phyloP scores from a whole-genome alignment of 2,797 vertebrate genomes.

The Malurus leucopterus region DNA sequence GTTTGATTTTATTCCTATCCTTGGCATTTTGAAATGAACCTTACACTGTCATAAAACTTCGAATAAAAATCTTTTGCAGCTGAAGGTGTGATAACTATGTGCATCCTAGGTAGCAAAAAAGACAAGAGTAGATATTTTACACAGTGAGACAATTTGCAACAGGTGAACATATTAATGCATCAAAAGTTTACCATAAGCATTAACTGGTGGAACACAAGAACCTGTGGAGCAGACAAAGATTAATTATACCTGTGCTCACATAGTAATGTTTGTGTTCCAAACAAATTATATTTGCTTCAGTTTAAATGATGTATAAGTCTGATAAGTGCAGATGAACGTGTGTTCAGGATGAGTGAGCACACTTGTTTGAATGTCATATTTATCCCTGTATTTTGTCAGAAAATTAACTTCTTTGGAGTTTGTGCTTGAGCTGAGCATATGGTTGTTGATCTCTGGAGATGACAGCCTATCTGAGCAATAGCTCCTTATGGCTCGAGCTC shows the following conservation, averaged over 20 bases:
- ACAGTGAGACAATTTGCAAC: constrained; percentile 43
- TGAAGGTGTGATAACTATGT: neutral
- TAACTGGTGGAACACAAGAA: constrained; percentile 65
- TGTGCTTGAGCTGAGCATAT: constrained; percentile 98
- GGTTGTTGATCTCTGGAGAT: constrained; percentile 98
- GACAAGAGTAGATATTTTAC: neutral
- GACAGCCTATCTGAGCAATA: constrained; percentile 99
- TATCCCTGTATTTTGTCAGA: constrained; percentile 99
- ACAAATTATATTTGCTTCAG: constrained; percentile 86
- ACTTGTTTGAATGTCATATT: constrained; percentile 99
- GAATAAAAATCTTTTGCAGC: neutral
- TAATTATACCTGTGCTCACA: constrained; percentile 80
- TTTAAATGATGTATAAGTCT: constrained; percentile 87
- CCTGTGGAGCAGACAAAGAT: constrained; percentile 78
- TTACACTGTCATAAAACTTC: neutral
- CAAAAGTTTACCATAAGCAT: constrained; percentile 71
- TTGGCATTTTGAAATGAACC: neutral
- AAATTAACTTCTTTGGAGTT: constrained; percentile 99
- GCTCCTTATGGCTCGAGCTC: constrained; percentile 90
- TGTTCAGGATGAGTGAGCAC: constrained; percentile 99
- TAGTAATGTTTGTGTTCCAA: constrained; percentile 82
- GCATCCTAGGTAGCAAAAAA: neutral
- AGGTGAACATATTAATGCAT: constrained; percentile 61
- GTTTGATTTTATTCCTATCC: neutral
- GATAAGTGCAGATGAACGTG: constrained; percentile 86